Evolutionary conservation across 2,113 vertebrate genomes (phyloP).

Genomic region (Colius striatus): DNA sequence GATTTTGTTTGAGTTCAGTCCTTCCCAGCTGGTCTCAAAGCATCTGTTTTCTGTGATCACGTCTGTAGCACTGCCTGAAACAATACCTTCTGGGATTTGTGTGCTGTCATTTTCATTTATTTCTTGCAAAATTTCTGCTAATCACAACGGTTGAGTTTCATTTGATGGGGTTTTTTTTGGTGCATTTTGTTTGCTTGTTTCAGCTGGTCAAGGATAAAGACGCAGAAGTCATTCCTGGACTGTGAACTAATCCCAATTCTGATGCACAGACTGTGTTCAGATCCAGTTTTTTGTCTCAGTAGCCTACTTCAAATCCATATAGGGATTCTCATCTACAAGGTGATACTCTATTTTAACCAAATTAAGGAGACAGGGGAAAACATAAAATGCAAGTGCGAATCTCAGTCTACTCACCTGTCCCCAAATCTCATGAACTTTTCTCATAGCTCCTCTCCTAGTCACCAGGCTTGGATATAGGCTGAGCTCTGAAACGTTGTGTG

Average conservation of each 20-base stretch:
- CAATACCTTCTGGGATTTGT: not conserved
- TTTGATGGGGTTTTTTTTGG: not conserved
- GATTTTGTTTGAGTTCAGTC: not conserved
- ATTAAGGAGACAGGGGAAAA: not conserved
- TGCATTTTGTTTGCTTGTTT: not conserved
- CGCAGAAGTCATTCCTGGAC: not conserved
- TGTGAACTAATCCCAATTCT: not conserved
- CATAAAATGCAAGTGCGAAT: not conserved
- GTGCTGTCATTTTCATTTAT: not conserved
- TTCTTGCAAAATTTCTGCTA: not conserved
- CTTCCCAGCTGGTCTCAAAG: not conserved
- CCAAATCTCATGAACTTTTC: not conserved
- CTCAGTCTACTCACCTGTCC: not conserved
- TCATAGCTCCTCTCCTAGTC: not conserved
- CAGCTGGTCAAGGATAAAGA: not conserved
- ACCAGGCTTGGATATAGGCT: not conserved
- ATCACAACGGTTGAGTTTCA: not conserved
- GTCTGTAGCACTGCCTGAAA: not conserved
- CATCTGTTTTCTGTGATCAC: conserved; percentile 8
- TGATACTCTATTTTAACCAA: not conserved
- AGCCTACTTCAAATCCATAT: not conserved
- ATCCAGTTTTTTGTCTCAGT: not conserved
- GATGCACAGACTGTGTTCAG: not conserved
- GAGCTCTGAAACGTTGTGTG: not conserved
- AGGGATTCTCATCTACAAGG: not conserved